A percentile compares a stretch with the other conserved stretches of the same genome.
phyloP scores from a whole-genome alignment of 2,888 invertebrate species.

The Pocota personata region DNA sequence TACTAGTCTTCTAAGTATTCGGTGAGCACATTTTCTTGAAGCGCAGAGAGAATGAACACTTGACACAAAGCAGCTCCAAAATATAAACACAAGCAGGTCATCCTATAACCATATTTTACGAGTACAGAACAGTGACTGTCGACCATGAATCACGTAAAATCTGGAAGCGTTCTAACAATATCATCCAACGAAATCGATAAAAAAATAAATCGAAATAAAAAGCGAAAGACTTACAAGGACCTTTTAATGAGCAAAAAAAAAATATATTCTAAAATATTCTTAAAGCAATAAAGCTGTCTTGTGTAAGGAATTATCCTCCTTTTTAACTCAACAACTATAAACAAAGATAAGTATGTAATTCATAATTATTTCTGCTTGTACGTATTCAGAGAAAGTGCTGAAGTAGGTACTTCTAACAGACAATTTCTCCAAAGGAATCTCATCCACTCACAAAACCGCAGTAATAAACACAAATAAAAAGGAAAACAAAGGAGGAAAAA shows the following conservation, averaged over 20 bases:
- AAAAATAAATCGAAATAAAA: background rate
- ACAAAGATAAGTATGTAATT: constrained; percentile 44
- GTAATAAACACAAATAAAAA: constrained; percentile 21
- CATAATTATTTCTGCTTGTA: constrained; percentile 25
- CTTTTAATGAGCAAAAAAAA: background rate
- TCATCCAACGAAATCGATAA: background rate
- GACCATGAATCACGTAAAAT: background rate
- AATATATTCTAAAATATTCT: background rate
- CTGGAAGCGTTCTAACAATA: background rate
- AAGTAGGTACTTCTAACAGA: constrained; percentile 21
- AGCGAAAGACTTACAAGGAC: background rate
- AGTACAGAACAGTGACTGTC: background rate
- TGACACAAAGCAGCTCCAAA: background rate
- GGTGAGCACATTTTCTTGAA: background rate
- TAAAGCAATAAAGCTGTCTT: constrained; percentile 4
- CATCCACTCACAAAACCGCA: background rate
- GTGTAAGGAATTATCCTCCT: background rate
- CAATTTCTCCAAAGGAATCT: background rate
- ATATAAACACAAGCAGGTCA: background rate
- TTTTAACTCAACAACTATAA: background rate
- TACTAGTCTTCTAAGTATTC: too few species aligned
- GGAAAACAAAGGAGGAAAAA: background rate
- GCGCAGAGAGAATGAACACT: background rate
- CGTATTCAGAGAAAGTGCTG: constrained; percentile 16
- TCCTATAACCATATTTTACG: background rate